phyloP scores from a whole-genome alignment of 2,888 invertebrate genomes.

The Xylota sylvarum region DNA sequence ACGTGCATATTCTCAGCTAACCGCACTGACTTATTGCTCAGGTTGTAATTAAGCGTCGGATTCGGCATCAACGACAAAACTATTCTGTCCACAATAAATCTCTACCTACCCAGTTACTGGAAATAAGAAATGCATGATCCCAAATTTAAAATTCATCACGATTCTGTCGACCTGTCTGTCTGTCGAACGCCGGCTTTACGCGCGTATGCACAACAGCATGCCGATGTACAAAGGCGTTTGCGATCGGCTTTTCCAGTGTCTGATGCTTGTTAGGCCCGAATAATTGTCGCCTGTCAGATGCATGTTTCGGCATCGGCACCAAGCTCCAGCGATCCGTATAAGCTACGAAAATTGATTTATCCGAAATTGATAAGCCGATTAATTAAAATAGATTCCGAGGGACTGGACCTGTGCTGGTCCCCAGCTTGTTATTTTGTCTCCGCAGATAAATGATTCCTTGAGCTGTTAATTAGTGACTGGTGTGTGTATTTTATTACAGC shows the following conservation, averaged over 20 bases:
- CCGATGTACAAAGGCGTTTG: conserved; percentile 17
- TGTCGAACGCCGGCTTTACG: conserved; percentile 51
- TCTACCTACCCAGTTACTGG: conserved; percentile 49
- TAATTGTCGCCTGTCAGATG: conserved; percentile 68
- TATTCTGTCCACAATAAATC: conserved; percentile 59
- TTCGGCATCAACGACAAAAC: conserved; percentile 34
- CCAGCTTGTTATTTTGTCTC: conserved; percentile 11
- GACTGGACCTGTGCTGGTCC: conserved; percentile 25
- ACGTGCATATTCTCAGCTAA: background rate
- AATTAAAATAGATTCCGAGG: conserved; percentile 63
- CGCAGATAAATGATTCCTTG: conserved; percentile 39
- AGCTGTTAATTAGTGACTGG: conserved; percentile 62
- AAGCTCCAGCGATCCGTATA: conserved; percentile 31
- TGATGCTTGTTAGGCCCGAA: conserved; percentile 58
- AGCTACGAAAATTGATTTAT: conserved; percentile 64
- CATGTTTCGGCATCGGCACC: conserved; percentile 54
- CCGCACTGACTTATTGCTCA: background rate
- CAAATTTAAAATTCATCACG: conserved; percentile 65
- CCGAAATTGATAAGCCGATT: conserved; percentile 68
- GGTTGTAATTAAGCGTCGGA: conserved; percentile 28
- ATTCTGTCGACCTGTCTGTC: conserved; percentile 62
- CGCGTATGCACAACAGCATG: conserved; percentile 4
- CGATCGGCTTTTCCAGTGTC: conserved; percentile 34
- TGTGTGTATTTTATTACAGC: conserved; percentile 31
- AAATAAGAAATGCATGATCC: conserved; percentile 48